Percentiles rank a stretch among this genome's conserved stretches.
phyloP scores from a whole-genome alignment of 2,797 vertebrate genomes.

The Phaenicophaeus curvirostris region DNA sequence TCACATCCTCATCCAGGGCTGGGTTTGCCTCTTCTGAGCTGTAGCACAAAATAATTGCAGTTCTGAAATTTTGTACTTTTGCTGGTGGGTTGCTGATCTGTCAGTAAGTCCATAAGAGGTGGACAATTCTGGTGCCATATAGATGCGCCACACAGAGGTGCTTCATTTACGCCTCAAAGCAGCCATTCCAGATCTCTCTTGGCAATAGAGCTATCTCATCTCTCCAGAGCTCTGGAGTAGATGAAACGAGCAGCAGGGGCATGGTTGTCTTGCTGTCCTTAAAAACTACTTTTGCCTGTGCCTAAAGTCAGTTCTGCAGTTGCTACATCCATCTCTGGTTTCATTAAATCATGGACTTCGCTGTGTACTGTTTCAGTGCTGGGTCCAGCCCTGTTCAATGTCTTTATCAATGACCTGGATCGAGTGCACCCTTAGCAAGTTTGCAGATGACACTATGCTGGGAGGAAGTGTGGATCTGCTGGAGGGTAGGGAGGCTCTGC shows the following conservation, averaged over 20 bases:
- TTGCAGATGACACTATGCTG: too few species aligned
- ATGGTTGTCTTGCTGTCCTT: background rate
- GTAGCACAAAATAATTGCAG: background rate
- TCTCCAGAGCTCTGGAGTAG: background rate
- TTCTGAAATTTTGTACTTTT: background rate
- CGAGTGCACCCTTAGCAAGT: too few species aligned
- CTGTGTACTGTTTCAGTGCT: too few species aligned
- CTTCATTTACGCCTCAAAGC: background rate
- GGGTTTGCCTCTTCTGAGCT: background rate
- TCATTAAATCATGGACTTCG: background rate
- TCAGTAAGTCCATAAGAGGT: rapidly evolving
- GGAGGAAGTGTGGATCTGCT: too few species aligned
- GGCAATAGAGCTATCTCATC: background rate
- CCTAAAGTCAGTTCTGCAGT: background rate
- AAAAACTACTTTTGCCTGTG: background rate
- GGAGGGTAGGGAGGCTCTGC: too few species aligned
- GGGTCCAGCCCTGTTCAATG: too few species aligned
- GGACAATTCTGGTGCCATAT: background rate
- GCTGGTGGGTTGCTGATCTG: background rate
- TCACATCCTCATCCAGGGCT: background rate
- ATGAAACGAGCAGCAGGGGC: background rate
- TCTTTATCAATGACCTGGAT: too few species aligned
- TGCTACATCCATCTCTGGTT: background rate
- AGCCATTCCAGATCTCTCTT: background rate
- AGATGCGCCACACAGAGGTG: background rate